Base-by-base conservation (phyloP, 2,888 invertebrate species). In the Acanthopleura granulata region DNA sequence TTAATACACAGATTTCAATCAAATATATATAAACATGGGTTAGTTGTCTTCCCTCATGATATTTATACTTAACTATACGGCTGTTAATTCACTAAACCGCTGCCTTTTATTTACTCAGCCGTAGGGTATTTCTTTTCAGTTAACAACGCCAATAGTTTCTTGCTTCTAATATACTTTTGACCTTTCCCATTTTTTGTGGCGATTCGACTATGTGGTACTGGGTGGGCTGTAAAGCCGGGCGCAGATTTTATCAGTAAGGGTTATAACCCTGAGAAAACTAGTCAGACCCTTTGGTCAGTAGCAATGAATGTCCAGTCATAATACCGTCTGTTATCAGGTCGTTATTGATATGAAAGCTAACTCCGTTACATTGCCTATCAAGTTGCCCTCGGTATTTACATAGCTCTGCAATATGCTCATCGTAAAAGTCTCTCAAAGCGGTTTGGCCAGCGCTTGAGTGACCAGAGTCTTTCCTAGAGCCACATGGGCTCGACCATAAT, bases 361-460 rank as follows among this genome's bases (percentile, higher is more conserved):
- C 40, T 40, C 40, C 40, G 40, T 40, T 57, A 57, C 22, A 22
- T n/a, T n/a, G n/a, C n/a, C 57, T 57, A n/a, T 18, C 57, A 57
- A 57, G 57, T 22, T 22, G n/a, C 57, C 57, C 22, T 22, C n/a
- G n/a, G n/a, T 57, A 22, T 57, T 57, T 57, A 57, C 57, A 57
- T 57, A 57, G 57, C 22, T n/a, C 57, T 22, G 22, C 57, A 22
- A 57, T 18, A n/a, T 57, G 57, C 4, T 57, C 57, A 57, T 57
- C 57, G 57, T 57, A 57, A 57, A 57, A 57, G 18, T 18, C n/a
- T 57, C 57, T 12, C 22, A 57, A 57, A 57, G 18, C n/a, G 22
- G 66, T 27, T 66, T 66, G 66, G 25, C 66, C 66, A 66, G 66
- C 66, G 15, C 29, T 27, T 25, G 29, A 66, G 25, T 22, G 66